Conservation (phyloP, 2,113 vertebrate genomes). For the Prunella fulvescens region DNA sequence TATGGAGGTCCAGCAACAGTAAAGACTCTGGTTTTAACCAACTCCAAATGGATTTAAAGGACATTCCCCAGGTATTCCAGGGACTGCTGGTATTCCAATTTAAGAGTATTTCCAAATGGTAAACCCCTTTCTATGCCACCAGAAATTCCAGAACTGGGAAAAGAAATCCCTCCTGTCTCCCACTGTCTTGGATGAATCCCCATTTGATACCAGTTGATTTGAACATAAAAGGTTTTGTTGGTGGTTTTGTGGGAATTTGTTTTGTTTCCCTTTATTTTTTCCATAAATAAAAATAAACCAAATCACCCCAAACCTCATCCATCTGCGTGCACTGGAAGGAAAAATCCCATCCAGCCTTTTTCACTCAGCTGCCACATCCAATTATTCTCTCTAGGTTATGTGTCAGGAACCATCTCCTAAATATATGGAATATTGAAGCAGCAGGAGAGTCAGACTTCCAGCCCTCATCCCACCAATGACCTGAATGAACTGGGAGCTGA, state of each 20-base stretch:
- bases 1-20: not conserved
- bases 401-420: slow-evolving; percentile 1
- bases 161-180: not conserved
- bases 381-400: slow-evolving; percentile 13
- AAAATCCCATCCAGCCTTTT: slow-evolving; percentile 13
- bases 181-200: not conserved
- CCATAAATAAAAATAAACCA: not conserved
- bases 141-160: not conserved
- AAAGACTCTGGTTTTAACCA: not conserved
- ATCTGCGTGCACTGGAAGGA: not conserved
- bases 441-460: not conserved
- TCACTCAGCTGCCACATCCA: slow-evolving; percentile 40
- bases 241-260: fast-evolving
- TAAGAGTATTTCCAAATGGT: not conserved
- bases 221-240: not conserved
- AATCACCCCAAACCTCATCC: not conserved
- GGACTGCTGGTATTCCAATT: not conserved
- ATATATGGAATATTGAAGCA: not conserved
- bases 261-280: not conserved
- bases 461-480: not conserved
- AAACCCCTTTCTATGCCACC: not conserved
- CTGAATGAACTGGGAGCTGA: not conserved
- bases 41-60: not conserved
- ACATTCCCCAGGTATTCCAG: not conserved
- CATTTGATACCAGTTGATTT: not conserved